Conservation (phyloP, 2,888 invertebrate genomes). For the Isoperla grammatica region DNA sequence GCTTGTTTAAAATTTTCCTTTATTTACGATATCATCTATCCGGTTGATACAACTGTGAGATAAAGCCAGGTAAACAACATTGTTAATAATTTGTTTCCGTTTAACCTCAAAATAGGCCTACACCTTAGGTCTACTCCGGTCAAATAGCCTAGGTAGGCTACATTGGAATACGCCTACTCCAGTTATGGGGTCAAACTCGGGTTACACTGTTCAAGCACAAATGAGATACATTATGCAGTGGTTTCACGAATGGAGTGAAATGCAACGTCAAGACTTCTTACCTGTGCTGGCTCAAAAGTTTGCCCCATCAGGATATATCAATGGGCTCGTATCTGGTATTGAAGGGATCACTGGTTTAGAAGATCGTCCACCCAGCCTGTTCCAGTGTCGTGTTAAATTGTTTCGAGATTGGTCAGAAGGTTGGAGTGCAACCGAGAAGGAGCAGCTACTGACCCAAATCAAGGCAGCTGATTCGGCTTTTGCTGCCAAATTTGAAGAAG, state of each 20-base stretch:
- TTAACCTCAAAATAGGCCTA: not conserved
- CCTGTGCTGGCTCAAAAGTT: conserved; percentile 65
- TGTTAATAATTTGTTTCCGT: too few relatives aligned
- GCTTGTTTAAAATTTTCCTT: too few relatives aligned
- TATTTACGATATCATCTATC: too few relatives aligned
- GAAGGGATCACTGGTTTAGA: conserved; percentile 58
- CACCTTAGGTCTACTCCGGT: too few relatives aligned
- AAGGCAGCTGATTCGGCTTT: conserved; percentile 67
- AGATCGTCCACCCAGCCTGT: conserved; percentile 69
- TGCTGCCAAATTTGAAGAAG: conserved; percentile 54
- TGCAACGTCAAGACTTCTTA: conserved; percentile 78
- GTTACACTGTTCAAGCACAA: conserved; percentile 59
- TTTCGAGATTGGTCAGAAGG: conserved; percentile 79
- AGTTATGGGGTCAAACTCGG: conserved; percentile 32
- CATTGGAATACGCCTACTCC: not conserved
- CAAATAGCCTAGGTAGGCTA: too few relatives aligned
- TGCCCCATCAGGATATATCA: conserved; percentile 57
- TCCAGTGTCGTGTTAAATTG: conserved; percentile 78
- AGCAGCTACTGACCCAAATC: conserved; percentile 61
- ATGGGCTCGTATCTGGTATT: conserved; percentile 65
- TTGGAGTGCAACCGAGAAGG: conserved; percentile 70
- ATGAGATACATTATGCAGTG: conserved; percentile 76
- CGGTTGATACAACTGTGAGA: too few relatives aligned
- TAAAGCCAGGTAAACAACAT: too few relatives aligned
- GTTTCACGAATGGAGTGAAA: conserved; percentile 86